Evolutionary conservation across 2,888 invertebrate genomes (phyloP).

Genomic region (Cyclophora albipunctata): DNA sequence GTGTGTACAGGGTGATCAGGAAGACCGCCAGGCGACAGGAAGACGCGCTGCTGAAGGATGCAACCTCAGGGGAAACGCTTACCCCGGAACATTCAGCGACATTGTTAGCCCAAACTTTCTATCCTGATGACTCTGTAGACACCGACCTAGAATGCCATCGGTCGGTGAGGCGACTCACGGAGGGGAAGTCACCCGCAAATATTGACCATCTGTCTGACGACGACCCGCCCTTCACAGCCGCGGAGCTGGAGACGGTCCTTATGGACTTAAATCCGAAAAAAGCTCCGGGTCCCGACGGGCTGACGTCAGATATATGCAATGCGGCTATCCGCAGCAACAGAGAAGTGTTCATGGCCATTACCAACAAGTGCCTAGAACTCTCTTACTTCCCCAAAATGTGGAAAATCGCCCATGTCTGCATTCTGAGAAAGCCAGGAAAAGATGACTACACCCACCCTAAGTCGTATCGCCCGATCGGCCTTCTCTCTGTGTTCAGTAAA

Average conservation of each 20-base stretch:
- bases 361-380: constrained; percentile 13
- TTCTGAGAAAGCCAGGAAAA: constrained; percentile 17
- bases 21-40: no score
- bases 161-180: background rate
- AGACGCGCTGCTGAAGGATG: no score
- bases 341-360: constrained; percentile 8
- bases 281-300: constrained; percentile 19
- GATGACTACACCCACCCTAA: constrained; percentile 14
- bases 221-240: constrained; percentile 14
- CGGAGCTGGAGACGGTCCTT: constrained; percentile 5
- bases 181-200: background rate
- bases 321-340: constrained; percentile 4
- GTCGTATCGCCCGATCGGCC: constrained; percentile 16
- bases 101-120: constrained; percentile 6
- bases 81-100: constrained; percentile 1
- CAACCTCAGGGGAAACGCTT: no score
- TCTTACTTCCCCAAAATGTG: constrained; percentile 12
- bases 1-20: no score
- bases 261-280: constrained; percentile 14
- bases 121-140: constrained; percentile 1
- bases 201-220: background rate
- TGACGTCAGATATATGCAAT: constrained; percentile 21
- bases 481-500: constrained; percentile 16
- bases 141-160: constrained; percentile 5
- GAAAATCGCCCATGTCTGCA: constrained; percentile 15